Base-by-base conservation (phyloP, 2,113 vertebrate species). In the Loxodonta africana region DNA sequence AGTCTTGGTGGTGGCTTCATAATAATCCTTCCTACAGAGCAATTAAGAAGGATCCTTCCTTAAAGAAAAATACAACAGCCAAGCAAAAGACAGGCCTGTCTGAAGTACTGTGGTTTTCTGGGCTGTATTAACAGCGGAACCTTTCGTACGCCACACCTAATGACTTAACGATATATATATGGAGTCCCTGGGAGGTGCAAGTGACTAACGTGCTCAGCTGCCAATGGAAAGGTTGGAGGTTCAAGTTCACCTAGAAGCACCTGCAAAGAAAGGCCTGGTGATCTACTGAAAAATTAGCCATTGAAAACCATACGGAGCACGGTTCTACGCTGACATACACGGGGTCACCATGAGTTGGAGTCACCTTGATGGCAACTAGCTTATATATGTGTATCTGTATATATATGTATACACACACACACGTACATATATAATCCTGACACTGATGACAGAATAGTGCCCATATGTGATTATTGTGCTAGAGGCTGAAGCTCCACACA, bases 381-480 rank as follows among this genome's bases (percentile, higher is more conserved):
- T 57, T 12, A 17, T 57, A 57, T 57, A 14, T 57, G 53, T 57
- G 53, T 57, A 57, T 17, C 12, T 57, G 1, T 57, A 12, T 57
- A 12, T 57, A 12, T 57, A 57, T 57, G 53, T 17, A 57, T 12
- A 28, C 3, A 46, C 10, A 77, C 41, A 41, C 20, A 48, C 48
- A 48, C 48, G 10, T 10, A 48, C 8, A 41, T 41, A 57, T 20
- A 23, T 20, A 37, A 98, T 96, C 95, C 96, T 98, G 97, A 97
- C 97, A 97, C 93, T 97, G 97, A 98, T 95, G 86, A 97, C 91
- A 88, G 76, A 97, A 90, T 92, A 88, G 97, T 11, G 91, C 83
- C 95, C 60, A 77, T 93, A 67, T 90, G 93, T 91, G 83, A 86
- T 62, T 95, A 92, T 93, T 93, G 69, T 88, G 77, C 89, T 83